Evolutionary conservation across 2,888 invertebrate genomes (phyloP), one percentile per base, ranked within the genome.

Genomic region (Deroplatys truncata): DNA sequence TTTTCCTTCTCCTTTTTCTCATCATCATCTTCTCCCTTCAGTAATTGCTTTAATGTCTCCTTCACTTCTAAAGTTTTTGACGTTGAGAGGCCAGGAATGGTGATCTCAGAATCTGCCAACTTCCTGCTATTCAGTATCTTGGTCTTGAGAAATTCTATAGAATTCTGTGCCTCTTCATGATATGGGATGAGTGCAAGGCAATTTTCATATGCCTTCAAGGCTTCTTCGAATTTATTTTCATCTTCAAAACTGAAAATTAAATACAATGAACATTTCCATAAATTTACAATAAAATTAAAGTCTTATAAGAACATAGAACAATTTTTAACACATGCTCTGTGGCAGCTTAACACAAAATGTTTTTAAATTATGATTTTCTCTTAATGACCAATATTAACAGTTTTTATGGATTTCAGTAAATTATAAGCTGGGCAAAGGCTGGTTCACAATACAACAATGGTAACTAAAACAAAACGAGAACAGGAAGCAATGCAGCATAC

Each of bases 131-230:
- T 91, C 94, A 93, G 92, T 1, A 94, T 93, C 92, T 97, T 97
- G 89, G 96, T 96, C 92, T 97, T 97, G 90, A 98, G 94, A 92
- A 96, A 97, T 92, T 97, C 97, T 91, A 98, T 94, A 0, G 97
- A 97, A 92, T 97, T 97, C 92, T 97, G 96, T 0, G 98, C 98
- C 92, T 98, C 98, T 92, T 97, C 97, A 93, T 98, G 98, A 93
- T 96, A 97, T 0, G 98, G 98, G 92, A 97, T 97, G 88, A 98
- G 96, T 10, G 96, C 95, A 88, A 98, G 93, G 92, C 98, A 98
- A 92, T 97, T 97, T 92, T 96, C 97, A 92, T 98, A 98, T 0
- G 97, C 97, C 92, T 97, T 97, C 89, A 97, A 95, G 0, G 98
- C 98, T 91, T 98, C 98, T 4, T 97, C 96, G 88, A 97, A 95